These are phyloP conservation scores for Sphaeridia pumilis DNA, from an alignment of 2,888 invertebrate species.

Conservation along the genomic window DNA sequence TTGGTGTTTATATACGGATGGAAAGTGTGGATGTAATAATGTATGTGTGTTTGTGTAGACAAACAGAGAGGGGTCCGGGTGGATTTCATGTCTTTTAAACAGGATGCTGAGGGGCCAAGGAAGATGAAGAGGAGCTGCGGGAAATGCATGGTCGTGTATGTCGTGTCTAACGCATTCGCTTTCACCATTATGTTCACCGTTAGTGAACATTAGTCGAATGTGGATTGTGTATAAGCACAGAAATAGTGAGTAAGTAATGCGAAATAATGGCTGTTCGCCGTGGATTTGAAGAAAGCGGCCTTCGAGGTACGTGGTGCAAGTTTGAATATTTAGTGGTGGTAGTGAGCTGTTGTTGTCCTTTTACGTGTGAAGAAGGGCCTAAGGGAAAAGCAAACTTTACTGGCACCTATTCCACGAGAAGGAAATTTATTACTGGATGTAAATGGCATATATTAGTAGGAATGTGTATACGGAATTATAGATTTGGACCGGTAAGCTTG, in stretches of 20 bases:
- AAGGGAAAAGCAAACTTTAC: not conserved
- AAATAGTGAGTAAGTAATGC: too few species aligned
- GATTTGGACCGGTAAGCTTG: too few species aligned
- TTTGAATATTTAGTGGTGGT: not conserved
- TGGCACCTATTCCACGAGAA: not conserved
- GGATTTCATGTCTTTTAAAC: not conserved
- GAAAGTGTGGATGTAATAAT: too few species aligned
- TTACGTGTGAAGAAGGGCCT: not conserved
- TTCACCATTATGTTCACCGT: too few species aligned
- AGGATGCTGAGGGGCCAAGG: not conserved
- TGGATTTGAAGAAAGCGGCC: too few species aligned
- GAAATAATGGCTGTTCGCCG: too few species aligned
- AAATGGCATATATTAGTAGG: not conserved
- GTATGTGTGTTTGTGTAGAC: too few species aligned
- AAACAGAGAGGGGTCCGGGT: not conserved
- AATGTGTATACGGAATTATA: too few species aligned
- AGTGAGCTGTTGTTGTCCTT: not conserved
- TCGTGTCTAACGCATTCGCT: too few species aligned
- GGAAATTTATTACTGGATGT: not conserved
- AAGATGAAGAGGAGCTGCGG: conserved; percentile 4
- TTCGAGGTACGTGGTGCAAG: not conserved
- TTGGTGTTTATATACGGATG: too few species aligned
- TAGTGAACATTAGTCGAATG: too few species aligned
- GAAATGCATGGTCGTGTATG: not conserved
- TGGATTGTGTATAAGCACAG: too few species aligned